Evolutionary conservation across 2,888 invertebrate species (phyloP), one percentile per base, ranked within the genome.

Genomic region (Drosophila crucigera): DNA sequence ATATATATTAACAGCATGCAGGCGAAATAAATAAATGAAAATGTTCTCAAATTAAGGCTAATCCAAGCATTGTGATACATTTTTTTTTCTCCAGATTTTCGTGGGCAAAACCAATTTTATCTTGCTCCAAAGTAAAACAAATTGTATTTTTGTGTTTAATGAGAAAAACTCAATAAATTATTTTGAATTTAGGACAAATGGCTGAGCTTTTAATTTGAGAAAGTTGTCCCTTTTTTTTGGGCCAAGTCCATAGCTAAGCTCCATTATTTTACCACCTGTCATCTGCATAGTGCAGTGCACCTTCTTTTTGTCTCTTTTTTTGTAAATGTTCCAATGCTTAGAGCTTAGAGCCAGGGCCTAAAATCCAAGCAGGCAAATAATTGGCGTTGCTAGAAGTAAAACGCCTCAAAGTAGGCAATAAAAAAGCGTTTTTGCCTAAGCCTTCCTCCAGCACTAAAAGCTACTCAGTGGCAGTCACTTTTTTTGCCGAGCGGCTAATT

Each of bases 371-470:
- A 31, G 72, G 68, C 87, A 75, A 82, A 82, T 83, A 89, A 78
- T 83, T 64, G 54, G 47, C 63, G 47, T 47, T 52, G 64, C 68
- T 74, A 55, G 60, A 41, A 52, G 52, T 53, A 53, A 70, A 70
- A 71, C 55, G 70, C 75, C 77, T 66, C 60, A 76, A 86, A 76
- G 83, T 78, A 75, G 78, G 73, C 80, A 84, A 76, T 71, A 68
- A 55, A 68, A 66, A 71, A 76, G 37, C 65, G 54, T 71, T 69
- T 71, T 72, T 33, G 56, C 75, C 59, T 87, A 89, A 87, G 75
- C 76, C 88, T 79, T 82, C 66, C 47, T 56, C 64, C 69, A 61
- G 76, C 85, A 90, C 85, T 90, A 83, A 85, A 85, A 85, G 90
- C 90, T 84, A 87, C 85, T 85, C 90, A 59, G 56, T 58, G 55